Percentiles rank a stretch among this genome's conserved stretches.
Conservation (phyloP, 2,797 vertebrate genomes). For the Darevskia nairensis region DNA sequence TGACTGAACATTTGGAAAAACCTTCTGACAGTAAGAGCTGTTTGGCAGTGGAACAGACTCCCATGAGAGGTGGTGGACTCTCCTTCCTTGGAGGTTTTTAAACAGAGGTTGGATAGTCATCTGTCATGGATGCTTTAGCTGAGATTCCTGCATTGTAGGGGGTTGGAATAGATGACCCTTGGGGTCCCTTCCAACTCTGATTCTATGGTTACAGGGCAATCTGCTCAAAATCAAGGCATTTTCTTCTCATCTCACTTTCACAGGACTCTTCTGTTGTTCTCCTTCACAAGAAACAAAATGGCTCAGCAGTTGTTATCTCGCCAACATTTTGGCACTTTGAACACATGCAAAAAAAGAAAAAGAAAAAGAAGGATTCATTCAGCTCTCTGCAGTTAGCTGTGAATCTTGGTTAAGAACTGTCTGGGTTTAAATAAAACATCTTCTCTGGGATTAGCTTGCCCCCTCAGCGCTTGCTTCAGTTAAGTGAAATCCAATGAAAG, state of each 20-base stretch:
- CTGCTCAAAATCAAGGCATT: neutral
- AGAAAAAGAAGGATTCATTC: neutral
- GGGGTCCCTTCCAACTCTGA: too few species aligned
- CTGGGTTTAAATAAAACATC: conserved; percentile 36
- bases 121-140: too few species aligned
- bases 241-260: neutral
- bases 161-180: too few species aligned
- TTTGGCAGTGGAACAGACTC: too few species aligned
- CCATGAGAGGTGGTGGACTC: too few species aligned
- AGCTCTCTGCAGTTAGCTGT: conserved; percentile 6
- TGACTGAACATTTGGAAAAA: too few species aligned
- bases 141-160: too few species aligned
- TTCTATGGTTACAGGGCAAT: neutral
- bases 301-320: neutral
- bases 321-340: neutral
- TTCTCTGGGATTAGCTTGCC: conserved; percentile 28
- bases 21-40: too few species aligned
- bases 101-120: too few species aligned
- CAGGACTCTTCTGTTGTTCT: neutral
- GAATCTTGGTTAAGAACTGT: conserved; percentile 38
- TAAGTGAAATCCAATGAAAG: conserved; percentile 48
- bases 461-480: conserved; percentile 6
- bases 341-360: neutral
- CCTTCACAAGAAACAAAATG: neutral
- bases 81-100: too few species aligned